Evolutionary conservation across 1,140 invertebrate species (phyloP).

Genomic region (Orussus abietinus): DNA sequence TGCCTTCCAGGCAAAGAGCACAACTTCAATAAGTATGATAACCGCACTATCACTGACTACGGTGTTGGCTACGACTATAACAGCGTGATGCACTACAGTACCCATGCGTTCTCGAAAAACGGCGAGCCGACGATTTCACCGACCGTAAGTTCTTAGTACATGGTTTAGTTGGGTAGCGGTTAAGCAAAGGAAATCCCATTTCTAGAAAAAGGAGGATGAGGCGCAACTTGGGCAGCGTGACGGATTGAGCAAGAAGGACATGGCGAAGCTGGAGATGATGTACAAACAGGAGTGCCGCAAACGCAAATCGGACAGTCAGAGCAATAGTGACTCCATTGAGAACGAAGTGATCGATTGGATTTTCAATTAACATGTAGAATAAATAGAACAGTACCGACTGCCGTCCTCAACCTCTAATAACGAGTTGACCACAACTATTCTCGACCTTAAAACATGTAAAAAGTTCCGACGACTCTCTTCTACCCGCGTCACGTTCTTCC

Average conservation of each 20-base stretch:
- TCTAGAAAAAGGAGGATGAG: conserved; percentile 21
- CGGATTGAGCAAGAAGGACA: conserved; percentile 64
- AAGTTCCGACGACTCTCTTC: too few species aligned
- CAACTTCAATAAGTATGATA: conserved; percentile 69
- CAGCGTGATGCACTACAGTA: conserved; percentile 72
- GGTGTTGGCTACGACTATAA: conserved; percentile 64
- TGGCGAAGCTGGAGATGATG: conserved; percentile 64
- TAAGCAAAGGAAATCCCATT: too few species aligned
- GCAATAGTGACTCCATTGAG: background rate
- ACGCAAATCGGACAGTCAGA: conserved; percentile 22
- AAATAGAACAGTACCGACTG: too few species aligned
- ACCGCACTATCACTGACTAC: conserved; percentile 61
- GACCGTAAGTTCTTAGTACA: conserved; percentile 47
- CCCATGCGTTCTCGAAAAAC: conserved; percentile 64
- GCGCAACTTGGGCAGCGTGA: conserved; percentile 60
- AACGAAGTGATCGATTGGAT: conserved; percentile 4
- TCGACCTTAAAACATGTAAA: too few species aligned
- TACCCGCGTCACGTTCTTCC: too few species aligned
- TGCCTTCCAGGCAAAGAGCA: conserved; percentile 55
- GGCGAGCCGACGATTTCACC: conserved; percentile 62
- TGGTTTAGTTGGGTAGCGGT: too few species aligned
- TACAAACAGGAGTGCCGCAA: conserved; percentile 55
- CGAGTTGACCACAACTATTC: too few species aligned
- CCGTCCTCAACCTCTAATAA: too few species aligned
- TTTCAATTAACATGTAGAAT: conserved; percentile 15